Base-by-base conservation (phyloP, 2,888 invertebrate genomes). In the Macrophya annulata region DNA sequence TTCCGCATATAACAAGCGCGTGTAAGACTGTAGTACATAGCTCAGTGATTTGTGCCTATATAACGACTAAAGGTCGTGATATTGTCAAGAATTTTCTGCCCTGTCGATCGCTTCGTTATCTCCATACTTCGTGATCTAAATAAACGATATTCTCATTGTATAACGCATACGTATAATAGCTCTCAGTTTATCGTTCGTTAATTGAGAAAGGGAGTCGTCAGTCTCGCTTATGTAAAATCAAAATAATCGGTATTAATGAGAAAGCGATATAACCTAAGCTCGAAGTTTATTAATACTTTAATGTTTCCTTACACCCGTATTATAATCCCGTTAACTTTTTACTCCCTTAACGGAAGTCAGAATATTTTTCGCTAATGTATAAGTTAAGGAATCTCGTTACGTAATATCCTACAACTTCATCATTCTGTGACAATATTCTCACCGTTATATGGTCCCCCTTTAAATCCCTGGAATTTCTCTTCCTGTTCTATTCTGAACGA, bases 11-110 rank as follows among this genome's bases (percentile, higher is more conserved):
- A 79, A 79, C 79, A 40, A 79, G 55, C 79, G 25, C 59, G 37
- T 48, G 43, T 59, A 76, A 76, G 76, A 51, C 51, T 51, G 51
- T 76, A 4, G 62, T 17, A n/a, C n/a, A n/a, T n/a, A 25, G 51
- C 76, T 31, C 76, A 15, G 51, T 76, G 76, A 76, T 76, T 76
- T 76, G 76, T 76, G 51, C 76, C 25, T 25, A 79, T 17, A 4
- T 5, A 1, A 17, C 10, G 5, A 4, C 17, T 45, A 4, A 8
- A n/a, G 6, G 17, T 55, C 55, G 40, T 6, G 25, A 43, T n/a
- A 37, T 48, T 76, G 31, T n/a, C 2, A 40, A 21, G 5, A n/a
- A 71, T 48, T 51, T 15, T 48, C 48, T 5, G 15, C 6, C 31
- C 31, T 51, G 31, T 25, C 48, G 48, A 76, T 76, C 37, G 51